phyloP scores from a whole-genome alignment of 2,888 invertebrate genomes.

The Salticus scenicus region DNA sequence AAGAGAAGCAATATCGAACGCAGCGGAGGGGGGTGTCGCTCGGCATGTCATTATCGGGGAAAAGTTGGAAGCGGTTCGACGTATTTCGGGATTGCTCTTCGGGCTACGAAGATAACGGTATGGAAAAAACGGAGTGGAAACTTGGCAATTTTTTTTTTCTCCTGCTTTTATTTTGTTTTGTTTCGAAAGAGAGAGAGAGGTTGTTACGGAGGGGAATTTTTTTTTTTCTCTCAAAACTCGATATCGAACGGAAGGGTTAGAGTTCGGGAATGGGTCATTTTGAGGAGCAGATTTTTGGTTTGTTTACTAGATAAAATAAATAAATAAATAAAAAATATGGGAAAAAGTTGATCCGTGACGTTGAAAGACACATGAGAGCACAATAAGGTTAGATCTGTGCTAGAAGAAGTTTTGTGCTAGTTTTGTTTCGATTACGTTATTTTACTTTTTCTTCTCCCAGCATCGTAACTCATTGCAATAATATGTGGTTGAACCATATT shows the following conservation, averaged over 20 bases:
- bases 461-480: too few species aligned
- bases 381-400: background rate
- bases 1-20: slow-evolving; percentile 35
- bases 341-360: background rate
- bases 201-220: slow-evolving; percentile 14
- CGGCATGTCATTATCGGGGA: slow-evolving; percentile 65
- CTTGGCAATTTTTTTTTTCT: slow-evolving; percentile 27
- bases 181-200: slow-evolving; percentile 19
- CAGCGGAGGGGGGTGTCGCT: slow-evolving; percentile 40
- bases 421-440: background rate
- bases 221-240: background rate
- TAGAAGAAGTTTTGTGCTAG: background rate
- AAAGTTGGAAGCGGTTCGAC: slow-evolving; percentile 27
- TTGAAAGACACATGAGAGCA: background rate
- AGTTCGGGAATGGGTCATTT: slow-evolving; percentile 14
- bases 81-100: slow-evolving; percentile 13
- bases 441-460: background rate
- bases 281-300: slow-evolving; percentile 6
- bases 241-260: slow-evolving; percentile 12
- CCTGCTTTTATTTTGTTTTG: slow-evolving; percentile 16
- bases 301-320: slow-evolving; percentile 3
- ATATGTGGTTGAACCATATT: too few species aligned
- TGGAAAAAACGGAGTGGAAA: slow-evolving; percentile 7
- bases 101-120: slow-evolving; percentile 47
- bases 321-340: background rate